These are phyloP conservation scores for Cossypha dichroa DNA, from an alignment of 2,797 vertebrate species.

Conservation along the genomic window DNA sequence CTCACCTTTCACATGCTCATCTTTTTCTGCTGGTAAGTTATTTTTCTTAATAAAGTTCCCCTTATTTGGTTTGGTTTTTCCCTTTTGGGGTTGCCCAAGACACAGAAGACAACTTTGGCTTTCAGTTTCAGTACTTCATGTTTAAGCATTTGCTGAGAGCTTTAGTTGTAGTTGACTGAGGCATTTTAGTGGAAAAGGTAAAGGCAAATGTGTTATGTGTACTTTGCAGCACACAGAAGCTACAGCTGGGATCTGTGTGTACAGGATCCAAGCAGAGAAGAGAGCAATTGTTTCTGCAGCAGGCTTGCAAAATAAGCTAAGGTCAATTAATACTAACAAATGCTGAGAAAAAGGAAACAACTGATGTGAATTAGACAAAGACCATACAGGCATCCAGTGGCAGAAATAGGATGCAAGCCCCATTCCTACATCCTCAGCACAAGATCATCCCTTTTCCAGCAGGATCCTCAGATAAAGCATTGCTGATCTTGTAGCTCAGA, in stretches of 20 bases:
- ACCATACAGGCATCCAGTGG: neutral
- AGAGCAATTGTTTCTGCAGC: neutral
- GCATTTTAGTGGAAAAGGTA: neutral
- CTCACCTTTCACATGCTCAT: neutral
- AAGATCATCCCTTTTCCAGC: neutral
- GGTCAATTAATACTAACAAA: neutral
- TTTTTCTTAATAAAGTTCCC: neutral
- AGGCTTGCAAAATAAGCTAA: neutral
- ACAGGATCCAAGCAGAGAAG: neutral
- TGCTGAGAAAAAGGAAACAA: neutral
- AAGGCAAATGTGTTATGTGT: neutral
- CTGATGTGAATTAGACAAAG: neutral
- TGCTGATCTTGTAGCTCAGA: neutral
- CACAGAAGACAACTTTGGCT: neutral
- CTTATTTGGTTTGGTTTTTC: neutral
- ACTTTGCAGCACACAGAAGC: neutral
- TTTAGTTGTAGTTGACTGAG: neutral
- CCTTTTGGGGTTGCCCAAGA: neutral
- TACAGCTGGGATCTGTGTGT: neutral
- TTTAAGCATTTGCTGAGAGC: neutral
- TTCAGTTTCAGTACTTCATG: neutral
- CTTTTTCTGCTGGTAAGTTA: neutral
- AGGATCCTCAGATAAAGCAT: neutral
- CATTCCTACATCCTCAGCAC: neutral
- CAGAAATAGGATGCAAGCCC: neutral